phyloP scores from a whole-genome alignment of 2,113 vertebrate genomes.

The Tyrannus savana region DNA sequence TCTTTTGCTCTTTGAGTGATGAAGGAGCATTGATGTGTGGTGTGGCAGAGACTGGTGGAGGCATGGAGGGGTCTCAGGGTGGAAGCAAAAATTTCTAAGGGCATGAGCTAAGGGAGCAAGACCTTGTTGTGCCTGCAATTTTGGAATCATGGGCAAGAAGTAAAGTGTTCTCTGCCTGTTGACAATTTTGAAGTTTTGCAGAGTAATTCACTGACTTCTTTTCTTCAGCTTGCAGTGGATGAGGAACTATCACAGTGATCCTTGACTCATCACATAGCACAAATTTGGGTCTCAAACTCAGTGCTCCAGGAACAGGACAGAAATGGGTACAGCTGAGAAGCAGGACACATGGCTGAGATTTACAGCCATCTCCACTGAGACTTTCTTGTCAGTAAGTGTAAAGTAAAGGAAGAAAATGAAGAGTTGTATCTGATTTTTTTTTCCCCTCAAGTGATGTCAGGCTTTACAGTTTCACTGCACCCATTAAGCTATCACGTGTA shows the following conservation, averaged over 20 bases:
- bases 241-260: slow-evolving; percentile 29
- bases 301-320: not conserved
- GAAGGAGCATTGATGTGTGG: slow-evolving; percentile 9
- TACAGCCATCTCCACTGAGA: not conserved
- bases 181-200: slow-evolving; percentile 39
- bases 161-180: slow-evolving; percentile 55
- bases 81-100: slow-evolving; percentile 20
- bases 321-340: not conserved
- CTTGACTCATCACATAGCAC: slow-evolving; percentile 5
- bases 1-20: slow-evolving; percentile 24
- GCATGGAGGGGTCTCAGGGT: slow-evolving; percentile 3
- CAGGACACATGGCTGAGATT: not conserved
- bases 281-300: not conserved
- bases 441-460: not conserved
- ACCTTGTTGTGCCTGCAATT: slow-evolving; percentile 62
- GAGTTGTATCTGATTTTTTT: not conserved
- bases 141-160: slow-evolving; percentile 45
- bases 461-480: not conserved
- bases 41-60: slow-evolving; percentile 23
- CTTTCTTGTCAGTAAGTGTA: not conserved
- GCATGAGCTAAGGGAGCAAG: slow-evolving; percentile 41
- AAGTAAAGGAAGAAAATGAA: not conserved
- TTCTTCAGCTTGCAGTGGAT: slow-evolving; percentile 21
- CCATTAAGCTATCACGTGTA: not conserved
- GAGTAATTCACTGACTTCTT: slow-evolving; percentile 25